phyloP scores from a whole-genome alignment of 2,888 invertebrate genomes.

The Trissolcus japonicus region DNA sequence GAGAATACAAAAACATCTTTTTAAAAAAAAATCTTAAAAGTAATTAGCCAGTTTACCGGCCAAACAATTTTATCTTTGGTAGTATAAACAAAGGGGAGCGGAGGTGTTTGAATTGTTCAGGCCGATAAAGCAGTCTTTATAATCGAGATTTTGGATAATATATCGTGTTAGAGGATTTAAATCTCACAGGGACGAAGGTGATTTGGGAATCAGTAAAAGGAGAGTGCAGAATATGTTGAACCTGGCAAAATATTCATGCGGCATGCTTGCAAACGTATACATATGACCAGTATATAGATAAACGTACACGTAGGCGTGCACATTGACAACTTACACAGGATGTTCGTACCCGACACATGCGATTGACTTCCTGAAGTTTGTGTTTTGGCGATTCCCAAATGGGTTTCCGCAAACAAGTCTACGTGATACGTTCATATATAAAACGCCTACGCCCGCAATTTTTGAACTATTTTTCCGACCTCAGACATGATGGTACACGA shows the following conservation, averaged over 20 bases:
- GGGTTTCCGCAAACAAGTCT: conserved; percentile 30
- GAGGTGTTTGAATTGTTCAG: not conserved
- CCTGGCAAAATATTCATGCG: conserved; percentile 64
- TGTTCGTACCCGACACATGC: conserved; percentile 42
- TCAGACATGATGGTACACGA: too few relatives aligned
- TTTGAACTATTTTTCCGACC: not conserved
- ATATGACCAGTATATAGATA: conserved; percentile 32
- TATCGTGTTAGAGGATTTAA: conserved; percentile 34
- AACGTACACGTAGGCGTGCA: conserved; percentile 38
- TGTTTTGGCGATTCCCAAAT: conserved; percentile 39
- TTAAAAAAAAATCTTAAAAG: too few relatives aligned
- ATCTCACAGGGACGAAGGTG: conserved; percentile 26
- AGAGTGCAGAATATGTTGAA: conserved; percentile 52
- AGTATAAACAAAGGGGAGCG: too few relatives aligned
- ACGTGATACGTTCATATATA: conserved; percentile 27
- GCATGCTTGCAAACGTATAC: conserved; percentile 59
- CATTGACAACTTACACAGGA: conserved; percentile 39
- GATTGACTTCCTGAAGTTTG: conserved; percentile 41
- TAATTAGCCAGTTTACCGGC: conserved; percentile 3
- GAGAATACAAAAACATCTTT: not conserved
- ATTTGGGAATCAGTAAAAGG: conserved; percentile 39
- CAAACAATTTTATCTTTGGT: conserved; percentile 6
- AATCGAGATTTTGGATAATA: conserved; percentile 28
- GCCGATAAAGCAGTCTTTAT: conserved; percentile 19
- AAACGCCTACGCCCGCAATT: conserved; percentile 14